phyloP scores from a whole-genome alignment of 1,140 invertebrate genomes.

The Drosophila repletoides region DNA sequence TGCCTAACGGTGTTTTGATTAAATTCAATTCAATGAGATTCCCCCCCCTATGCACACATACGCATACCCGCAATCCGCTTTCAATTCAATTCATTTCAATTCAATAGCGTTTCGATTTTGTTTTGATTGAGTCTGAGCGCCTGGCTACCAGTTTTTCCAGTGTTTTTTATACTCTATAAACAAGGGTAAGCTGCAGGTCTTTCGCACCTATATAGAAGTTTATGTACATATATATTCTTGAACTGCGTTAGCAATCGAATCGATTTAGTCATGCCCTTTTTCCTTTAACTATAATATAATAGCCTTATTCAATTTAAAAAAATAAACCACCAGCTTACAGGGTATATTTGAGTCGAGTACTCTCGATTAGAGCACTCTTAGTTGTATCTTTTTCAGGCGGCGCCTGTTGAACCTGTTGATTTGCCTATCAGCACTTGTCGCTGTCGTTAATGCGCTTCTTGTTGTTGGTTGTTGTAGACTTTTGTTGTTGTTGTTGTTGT shows the following conservation, averaged over 20 bases:
- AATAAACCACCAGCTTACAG: too few relatives aligned
- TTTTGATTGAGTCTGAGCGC: slow-evolving; percentile 59
- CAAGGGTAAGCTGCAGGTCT: too few relatives aligned
- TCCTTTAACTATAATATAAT: too few relatives aligned
- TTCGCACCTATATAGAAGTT: too few relatives aligned
- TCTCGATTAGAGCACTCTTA: too few relatives aligned
- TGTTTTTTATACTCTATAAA: too few relatives aligned
- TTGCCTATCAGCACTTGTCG: slow-evolving; percentile 60
- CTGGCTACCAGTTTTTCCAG: slow-evolving; percentile 59
- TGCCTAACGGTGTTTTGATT: slow-evolving; percentile 65
- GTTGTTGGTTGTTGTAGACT: slow-evolving; percentile 4
- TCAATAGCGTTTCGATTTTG: slow-evolving; percentile 52
- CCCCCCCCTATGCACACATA: not conserved
- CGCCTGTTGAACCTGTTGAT: slow-evolving; percentile 71
- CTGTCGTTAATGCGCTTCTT: slow-evolving; percentile 25
- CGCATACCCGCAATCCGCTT: slow-evolving; percentile 20
- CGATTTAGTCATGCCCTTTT: too few relatives aligned
- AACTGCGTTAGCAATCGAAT: too few relatives aligned
- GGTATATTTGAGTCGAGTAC: too few relatives aligned
- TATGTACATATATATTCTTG: too few relatives aligned
- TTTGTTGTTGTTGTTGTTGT: slow-evolving; percentile 12
- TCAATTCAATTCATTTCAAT: slow-evolving; percentile 49
- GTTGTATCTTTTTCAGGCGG: slow-evolving; percentile 33
- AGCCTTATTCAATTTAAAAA: too few relatives aligned
- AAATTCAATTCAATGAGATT: slow-evolving; percentile 55